A percentile compares a stretch with the other conserved stretches of the same genome.
Evolutionary conservation across 1,140 invertebrate genomes (phyloP).

Genomic region (Cephus cinctus): DNA sequence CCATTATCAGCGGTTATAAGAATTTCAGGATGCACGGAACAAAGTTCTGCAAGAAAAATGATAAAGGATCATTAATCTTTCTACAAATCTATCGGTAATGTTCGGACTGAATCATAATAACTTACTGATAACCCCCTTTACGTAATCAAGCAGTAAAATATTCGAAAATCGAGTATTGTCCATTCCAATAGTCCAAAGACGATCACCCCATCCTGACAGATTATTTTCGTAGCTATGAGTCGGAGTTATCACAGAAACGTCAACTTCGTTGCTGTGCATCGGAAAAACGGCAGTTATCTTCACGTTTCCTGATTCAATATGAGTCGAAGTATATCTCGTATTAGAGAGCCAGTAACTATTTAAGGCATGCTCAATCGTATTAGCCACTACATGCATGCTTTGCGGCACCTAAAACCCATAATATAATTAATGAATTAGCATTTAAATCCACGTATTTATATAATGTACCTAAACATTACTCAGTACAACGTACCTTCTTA

Average conservation of each 20-base stretch:
- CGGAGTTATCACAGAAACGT: constrained; percentile 27
- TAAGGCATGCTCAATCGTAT: constrained; percentile 14
- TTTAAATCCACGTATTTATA: background rate
- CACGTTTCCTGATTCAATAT: constrained; percentile 20
- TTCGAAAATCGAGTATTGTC: constrained; percentile 30
- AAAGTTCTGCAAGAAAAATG: constrained; percentile 26
- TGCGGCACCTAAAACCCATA: constrained; percentile 20
- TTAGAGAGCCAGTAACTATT: constrained; percentile 12
- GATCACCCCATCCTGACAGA: constrained; percentile 24
- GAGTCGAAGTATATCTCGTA: constrained; percentile 20
- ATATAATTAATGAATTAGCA: background rate
- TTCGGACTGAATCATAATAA: background rate
- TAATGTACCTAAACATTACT: background rate
- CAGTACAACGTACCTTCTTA: constrained; percentile 38
- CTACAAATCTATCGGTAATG: background rate
- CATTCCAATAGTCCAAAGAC: constrained; percentile 20
- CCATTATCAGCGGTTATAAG: constrained; percentile 25
- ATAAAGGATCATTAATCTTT: background rate
- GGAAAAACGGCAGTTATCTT: constrained; percentile 26
- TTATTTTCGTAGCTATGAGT: constrained; percentile 23
- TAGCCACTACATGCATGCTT: constrained; percentile 8
- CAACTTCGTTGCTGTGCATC: constrained; percentile 15
- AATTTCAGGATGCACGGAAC: constrained; percentile 28
- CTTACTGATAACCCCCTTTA: constrained; percentile 16
- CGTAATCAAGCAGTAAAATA: constrained; percentile 11